Conservation (phyloP, 2,113 vertebrate species). For the Rhea americana region DNA sequence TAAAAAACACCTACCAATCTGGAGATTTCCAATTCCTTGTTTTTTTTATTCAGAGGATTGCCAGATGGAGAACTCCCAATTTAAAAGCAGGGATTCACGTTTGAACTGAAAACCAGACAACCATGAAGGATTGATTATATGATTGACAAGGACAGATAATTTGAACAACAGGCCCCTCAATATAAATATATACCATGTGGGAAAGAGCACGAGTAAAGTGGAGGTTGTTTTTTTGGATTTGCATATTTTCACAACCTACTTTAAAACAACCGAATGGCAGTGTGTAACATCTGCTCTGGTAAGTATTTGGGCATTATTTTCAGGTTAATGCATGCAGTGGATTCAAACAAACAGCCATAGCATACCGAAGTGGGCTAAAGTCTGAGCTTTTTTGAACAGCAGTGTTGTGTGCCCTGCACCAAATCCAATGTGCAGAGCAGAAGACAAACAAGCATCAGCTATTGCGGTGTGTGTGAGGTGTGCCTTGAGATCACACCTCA, state of each 20-base stretch:
- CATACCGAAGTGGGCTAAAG: rapidly evolving
- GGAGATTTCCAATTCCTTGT: conserved; percentile 15
- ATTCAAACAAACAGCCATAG: background rate
- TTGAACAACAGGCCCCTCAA: background rate
- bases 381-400: background rate
- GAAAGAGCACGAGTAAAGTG: background rate
- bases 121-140: background rate
- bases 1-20: background rate
- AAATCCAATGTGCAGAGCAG: background rate
- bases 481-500: background rate
- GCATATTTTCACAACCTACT: background rate
- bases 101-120: background rate
- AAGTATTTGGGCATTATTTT: background rate
- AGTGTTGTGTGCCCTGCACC: background rate
- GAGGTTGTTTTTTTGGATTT: background rate
- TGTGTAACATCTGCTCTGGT: background rate
- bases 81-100: background rate
- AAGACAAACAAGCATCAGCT: background rate
- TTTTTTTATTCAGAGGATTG: background rate
- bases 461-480: no score
- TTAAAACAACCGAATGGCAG: background rate
- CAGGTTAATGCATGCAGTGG: background rate
- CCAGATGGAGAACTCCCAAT: background rate
- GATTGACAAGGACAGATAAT: background rate
- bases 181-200: background rate